Base-by-base conservation (phyloP, 2,888 invertebrate species). In the Campoletis raptor region DNA sequence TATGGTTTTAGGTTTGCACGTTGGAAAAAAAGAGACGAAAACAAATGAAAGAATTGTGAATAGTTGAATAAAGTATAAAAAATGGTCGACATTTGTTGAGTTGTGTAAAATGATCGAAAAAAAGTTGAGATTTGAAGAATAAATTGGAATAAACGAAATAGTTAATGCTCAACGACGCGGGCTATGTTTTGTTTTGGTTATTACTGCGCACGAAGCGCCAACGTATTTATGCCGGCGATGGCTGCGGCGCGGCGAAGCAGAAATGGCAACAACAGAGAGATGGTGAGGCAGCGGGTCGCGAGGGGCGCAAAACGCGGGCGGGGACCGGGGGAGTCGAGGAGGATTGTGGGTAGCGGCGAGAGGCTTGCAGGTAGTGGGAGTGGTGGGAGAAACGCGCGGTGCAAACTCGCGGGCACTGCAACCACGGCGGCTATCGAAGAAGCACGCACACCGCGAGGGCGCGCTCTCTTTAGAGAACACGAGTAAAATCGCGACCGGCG, bases 371-470 rank as follows among this genome's bases (percentile, higher is more conserved):
- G 57, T 57, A 45, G 76, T 77, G 79, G 74, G 72, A 66, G n/a
- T 70, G 81, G 77, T 73, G 82, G 79, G 87, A 67, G 85, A 79
- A 57, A 70, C 84, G 66, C 64, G 77, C 69, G 83, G 79, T 81
- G 84, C 76, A 81, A 40, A 79, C 67, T 80, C 69, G 79, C 88
- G 90, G 90, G 91, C 91, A 90, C 92, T 92, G 91, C 91, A 91
- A 89, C 90, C 87, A 90, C 92, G 91, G 89, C 91, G 86, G 90
- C 91, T 91, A 91, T 90, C 92, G 91, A 87, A 90, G 90, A 88
- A 90, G 90, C 91, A 92, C 90, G 91, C 90, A 89, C 77, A 67
- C 84, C 88, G 88, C 90, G 89, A 88, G 88, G 89, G 42, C 66
- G 61, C 77, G 42, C 66, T 66, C 77, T 66, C 66, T n/a, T 24